Evolutionary conservation across 2,113 vertebrate genomes (phyloP).

Genomic region (Electrona antarctica): DNA sequence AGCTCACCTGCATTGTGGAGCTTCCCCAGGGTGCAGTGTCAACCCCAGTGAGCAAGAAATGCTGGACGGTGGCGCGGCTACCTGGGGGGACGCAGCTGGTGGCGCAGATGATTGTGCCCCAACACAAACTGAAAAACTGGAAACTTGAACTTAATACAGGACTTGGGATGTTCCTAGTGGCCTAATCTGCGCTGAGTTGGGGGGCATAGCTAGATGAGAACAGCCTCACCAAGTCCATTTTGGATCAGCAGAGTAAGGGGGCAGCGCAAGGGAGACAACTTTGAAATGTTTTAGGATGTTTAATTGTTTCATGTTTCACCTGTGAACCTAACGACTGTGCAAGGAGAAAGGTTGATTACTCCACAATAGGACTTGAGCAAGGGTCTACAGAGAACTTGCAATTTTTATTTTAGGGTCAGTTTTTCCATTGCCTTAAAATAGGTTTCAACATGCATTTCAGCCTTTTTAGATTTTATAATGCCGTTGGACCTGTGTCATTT

Average conservation of each 20-base stretch:
- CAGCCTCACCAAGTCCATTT: not conserved
- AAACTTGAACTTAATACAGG: slow-evolving; percentile 35
- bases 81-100: rapidly evolving
- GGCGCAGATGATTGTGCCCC: slow-evolving; percentile 25
- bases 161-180: slow-evolving; percentile 71
- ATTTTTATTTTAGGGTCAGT: not conserved
- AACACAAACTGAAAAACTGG: not conserved
- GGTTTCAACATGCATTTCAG: not conserved
- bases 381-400: slow-evolving; percentile 15
- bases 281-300: slow-evolving; percentile 5
- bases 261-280: not conserved
- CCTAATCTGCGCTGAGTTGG: slow-evolving; percentile 12
- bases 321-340: not conserved
- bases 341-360: not conserved
- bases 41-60: slow-evolving; percentile 30
- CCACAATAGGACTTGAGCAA: slow-evolving; percentile 5
- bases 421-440: not conserved
- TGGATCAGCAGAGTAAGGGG: too few species aligned
- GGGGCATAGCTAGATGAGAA: not conserved
- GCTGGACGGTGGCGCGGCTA: slow-evolving; percentile 54
- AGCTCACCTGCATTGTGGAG: slow-evolving; percentile 55
- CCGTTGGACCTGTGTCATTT: not conserved
- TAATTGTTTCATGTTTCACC: too few species aligned
- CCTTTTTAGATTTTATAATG: not conserved
- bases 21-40: rapidly evolving